A percentile compares a stretch with the other conserved stretches of the same genome.
These are phyloP conservation scores for Sprattus sprattus DNA, from an alignment of 2,113 vertebrate species.

Conservation along the genomic window DNA sequence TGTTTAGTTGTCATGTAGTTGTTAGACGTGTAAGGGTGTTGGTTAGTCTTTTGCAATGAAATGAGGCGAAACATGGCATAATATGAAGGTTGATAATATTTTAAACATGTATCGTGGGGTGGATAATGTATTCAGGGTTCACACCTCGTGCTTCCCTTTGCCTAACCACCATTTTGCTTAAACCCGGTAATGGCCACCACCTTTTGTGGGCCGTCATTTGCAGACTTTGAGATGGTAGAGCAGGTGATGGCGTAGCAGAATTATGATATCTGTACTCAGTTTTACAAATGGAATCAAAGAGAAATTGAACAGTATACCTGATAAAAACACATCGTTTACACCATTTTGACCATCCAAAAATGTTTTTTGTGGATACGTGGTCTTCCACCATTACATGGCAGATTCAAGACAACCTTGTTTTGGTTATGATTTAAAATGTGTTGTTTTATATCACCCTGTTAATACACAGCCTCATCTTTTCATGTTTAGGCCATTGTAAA, in stretches of 20 bases:
- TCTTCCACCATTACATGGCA: neutral
- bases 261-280: neutral
- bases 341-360: neutral
- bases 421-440: neutral
- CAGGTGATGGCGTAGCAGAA: neutral
- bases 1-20: neutral
- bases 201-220: neutral
- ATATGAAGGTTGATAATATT: neutral
- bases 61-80: neutral
- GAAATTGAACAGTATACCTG: neutral
- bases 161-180: constrained; percentile 33
- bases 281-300: neutral
- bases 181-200: neutral
- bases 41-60: neutral
- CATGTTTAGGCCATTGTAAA: constrained; percentile 63
- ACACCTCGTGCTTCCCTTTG: neutral
- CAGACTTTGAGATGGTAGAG: neutral
- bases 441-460: constrained; percentile 6
- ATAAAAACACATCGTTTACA: neutral
- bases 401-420: neutral
- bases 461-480: neutral
- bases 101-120: too few species aligned
- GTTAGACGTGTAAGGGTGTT: neutral
- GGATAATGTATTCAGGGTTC: neutral
- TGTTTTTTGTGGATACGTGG: neutral